Evolutionary conservation across 2,888 invertebrate genomes (phyloP), one percentile per base, ranked within the genome.

Genomic region (Alitta virens): DNA sequence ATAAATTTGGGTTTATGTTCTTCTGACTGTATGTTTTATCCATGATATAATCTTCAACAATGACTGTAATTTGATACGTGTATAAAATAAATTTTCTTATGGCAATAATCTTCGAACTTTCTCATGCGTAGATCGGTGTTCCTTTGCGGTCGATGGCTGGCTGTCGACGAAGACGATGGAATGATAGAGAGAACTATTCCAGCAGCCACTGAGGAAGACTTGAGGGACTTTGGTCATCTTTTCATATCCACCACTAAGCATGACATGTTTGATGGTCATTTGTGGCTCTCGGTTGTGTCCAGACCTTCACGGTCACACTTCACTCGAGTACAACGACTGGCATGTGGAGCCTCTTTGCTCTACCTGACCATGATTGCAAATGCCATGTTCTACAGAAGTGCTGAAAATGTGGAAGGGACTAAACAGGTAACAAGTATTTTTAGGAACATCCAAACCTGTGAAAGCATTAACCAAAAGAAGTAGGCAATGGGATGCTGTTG

Each of bases 271-370:
- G 84, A 84, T 63, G 78, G 77, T 16, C 84, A 84, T 63, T 68
- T 84, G 23, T 84, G 84, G 84, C 72, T 84, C 50, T 83, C 83
- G 0, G 75, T 84, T 25, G 18, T 64, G 24, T 58, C 58, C 9
- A 25, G 54, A 33, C 52, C 52, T 2, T 23, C 21, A 9, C 23
- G 52, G 23, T 81, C 80, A 56, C 74, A 79, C 16, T 84, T 83
- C 68, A 80, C 82, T 1, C 69, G 83, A 23, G 73, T 75, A 5
- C 74, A 75, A 63, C 65, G 75, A 24, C 59, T 74, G 2, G 70
- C 73, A 1, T 73, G 73, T 57, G 63, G 72, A 1, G 60, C 72
- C 23, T 70, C 72, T 2, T 62, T 74, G 21, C 63, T 74, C 5
- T 74, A 71, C 62, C 27, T 71, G 0, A 70, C 72, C 0, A 75